Base-by-base conservation (phyloP, 2,113 vertebrate genomes). In the Malurus elegans region DNA sequence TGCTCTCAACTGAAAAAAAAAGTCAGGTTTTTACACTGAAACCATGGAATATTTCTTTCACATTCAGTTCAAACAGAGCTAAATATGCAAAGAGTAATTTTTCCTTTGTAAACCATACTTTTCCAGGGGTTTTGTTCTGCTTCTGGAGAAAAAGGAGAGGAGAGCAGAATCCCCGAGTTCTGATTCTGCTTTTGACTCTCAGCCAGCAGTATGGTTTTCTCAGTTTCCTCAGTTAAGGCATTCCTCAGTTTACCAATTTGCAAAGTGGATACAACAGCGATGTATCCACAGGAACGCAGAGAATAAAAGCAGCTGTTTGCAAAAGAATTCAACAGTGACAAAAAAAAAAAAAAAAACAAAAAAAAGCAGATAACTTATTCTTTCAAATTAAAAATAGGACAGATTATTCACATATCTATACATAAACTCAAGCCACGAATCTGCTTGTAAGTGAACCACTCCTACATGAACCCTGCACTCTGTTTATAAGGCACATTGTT, bases 401-500 rank as follows among this genome's bases (percentile, higher is more conserved):
- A 73, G 75, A 85, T 92, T 76, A 86, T 93, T 88, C 76, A 56
- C 20, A 12, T 65, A 81, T 75, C 88, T 85, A 66, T 64, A 82
- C 65, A 64, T 89, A 86, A 93, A 86, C 48, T 91, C 40, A 91
- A 93, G 64, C 62, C 74, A 76, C 26, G 54, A 80, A 92, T 91
- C 79, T 81, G 44, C 84, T 88, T 94, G 80, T 83, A 94, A 87
- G 73, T 72, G 88, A 95, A 91, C 67, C 81, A 88, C 78, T 84
- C 79, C 86, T 81, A 78, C 53, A 1, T 48, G 91, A 96, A 88
- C 88, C 65, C 48, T 74, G 86, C 86, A 90, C 93, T 90, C 92
- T 94, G 92, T 97, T 95, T 92, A 96, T 96, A 86, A 92, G 82
- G 73, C 40, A 83, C 66, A 90, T 89, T 85, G 89, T 96, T 95